Percentiles rank a stretch among this genome's conserved stretches.
Evolutionary conservation across 53 echinoderm and acorn worm genomes (phyloP).

Genomic region (Echinarachnius parma): DNA sequence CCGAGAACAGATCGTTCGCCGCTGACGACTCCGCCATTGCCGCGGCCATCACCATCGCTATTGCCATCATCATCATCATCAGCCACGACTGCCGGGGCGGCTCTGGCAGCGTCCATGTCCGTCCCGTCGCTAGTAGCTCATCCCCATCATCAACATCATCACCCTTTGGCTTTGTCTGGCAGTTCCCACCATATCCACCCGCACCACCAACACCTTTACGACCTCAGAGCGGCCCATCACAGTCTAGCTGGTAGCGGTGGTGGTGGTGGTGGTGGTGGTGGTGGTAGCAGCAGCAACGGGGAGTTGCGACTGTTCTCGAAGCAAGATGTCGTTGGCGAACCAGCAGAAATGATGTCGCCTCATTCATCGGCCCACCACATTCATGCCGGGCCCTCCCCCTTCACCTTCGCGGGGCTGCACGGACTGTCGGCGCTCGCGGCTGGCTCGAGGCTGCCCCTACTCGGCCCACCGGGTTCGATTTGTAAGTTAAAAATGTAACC

Average conservation of each 20-base stretch:
- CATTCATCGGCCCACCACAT: no score
- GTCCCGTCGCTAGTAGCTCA: background rate
- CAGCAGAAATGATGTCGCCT: no score
- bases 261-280: no score
- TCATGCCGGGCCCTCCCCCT: conserved; percentile 38
- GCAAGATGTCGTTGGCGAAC: conserved; percentile 48
- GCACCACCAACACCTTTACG: no score
- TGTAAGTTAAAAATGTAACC: conserved; percentile 8
- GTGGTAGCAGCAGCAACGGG: no score
- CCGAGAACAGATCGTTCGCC: background rate
- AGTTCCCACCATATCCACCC: background rate
- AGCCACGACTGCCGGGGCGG: background rate
- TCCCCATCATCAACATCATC: conserved; percentile 1
- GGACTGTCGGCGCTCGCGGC: conserved; percentile 15
- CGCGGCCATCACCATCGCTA: background rate
- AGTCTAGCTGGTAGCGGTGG: conserved; percentile 33
- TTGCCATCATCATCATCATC: background rate
- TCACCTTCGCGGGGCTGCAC: conserved; percentile 35
- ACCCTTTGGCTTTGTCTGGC: no score
- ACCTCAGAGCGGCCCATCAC: conserved; percentile 27
- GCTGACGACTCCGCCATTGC: no score
- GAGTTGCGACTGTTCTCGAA: conserved; percentile 75
- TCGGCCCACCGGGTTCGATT: conserved; percentile 28
- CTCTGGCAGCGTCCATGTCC: background rate
- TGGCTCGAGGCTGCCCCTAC: conserved; percentile 22